Percentiles rank a stretch among this genome's conserved stretches.
Evolutionary conservation across 2,113 vertebrate genomes (phyloP).

Genomic region (Crotalus tigris): DNA sequence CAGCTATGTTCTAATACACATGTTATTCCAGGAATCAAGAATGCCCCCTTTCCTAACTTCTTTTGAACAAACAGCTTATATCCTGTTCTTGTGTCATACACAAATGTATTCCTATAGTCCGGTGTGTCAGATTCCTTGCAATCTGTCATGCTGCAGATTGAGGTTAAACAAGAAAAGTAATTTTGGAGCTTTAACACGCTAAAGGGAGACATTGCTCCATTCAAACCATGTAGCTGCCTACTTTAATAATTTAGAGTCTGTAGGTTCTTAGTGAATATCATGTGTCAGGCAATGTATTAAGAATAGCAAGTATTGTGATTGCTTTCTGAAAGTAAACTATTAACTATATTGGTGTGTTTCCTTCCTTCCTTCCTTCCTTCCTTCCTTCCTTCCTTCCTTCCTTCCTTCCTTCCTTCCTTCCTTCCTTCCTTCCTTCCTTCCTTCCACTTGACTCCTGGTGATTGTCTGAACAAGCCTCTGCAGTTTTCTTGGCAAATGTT

Average conservation of each 20-base stretch:
- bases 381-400: not conserved
- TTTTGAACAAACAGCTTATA: not conserved
- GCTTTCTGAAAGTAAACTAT: not conserved
- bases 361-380: not conserved
- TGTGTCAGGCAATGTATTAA: not conserved
- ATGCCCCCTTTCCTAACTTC: not conserved
- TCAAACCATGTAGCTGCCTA: not conserved
- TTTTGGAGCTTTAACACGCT: not conserved
- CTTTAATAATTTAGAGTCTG: not conserved
- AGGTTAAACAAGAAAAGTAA: not conserved
- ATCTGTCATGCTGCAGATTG: slow-evolving; percentile 4
- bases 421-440: too few species aligned
- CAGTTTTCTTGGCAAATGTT: not conserved
- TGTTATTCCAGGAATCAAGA: not conserved
- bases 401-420: too few species aligned
- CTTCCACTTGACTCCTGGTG: not conserved
- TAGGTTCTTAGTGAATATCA: not conserved
- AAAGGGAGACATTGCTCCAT: not conserved
- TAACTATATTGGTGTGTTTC: not conserved
- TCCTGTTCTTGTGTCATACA: not conserved
- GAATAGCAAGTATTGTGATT: not conserved
- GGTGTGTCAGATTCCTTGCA: not conserved
- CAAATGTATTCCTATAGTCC: slow-evolving; percentile 16
- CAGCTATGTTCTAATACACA: not conserved
- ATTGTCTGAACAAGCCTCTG: not conserved